A percentile compares a stretch with the other conserved stretches of the same genome.
Conservation (phyloP, 2,113 vertebrate species). For the Solea senegalensis region DNA sequence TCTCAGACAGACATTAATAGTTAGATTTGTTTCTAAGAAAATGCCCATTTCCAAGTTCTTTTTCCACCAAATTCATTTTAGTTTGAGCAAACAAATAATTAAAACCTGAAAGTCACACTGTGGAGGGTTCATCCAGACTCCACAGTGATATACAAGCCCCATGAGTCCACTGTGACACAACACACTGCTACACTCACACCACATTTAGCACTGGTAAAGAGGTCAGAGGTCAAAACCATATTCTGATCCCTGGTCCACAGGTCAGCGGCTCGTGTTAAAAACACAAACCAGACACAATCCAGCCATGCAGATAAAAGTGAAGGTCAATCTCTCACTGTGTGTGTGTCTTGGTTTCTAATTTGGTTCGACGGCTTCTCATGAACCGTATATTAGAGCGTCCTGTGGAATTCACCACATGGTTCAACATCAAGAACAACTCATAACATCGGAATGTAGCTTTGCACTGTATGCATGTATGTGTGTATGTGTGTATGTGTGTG, state of each 20-base stretch:
- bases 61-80: no score
- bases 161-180: conserved; percentile 6
- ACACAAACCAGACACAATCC: conserved; percentile 5
- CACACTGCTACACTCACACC: conserved; percentile 10
- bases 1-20: background rate
- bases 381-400: no score
- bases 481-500: background rate
- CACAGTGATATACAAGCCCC: conserved; percentile 23
- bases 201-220: background rate
- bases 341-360: no score
- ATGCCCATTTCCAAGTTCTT: no score
- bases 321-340: no score
- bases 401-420: no score
- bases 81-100: no score
- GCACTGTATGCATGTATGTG: no score
- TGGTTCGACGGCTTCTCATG: no score
- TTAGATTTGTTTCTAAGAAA: background rate
- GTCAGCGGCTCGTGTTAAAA: conserved; percentile 3
- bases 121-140: conserved; percentile 26
- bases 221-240: conserved; percentile 36
- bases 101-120: conserved; percentile 8
- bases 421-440: no score
- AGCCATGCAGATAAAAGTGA: background rate
- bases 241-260: conserved; percentile 4
- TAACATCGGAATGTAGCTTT: no score